Conservation (phyloP, 2,888 invertebrate genomes). For the Blera fallax region DNA sequence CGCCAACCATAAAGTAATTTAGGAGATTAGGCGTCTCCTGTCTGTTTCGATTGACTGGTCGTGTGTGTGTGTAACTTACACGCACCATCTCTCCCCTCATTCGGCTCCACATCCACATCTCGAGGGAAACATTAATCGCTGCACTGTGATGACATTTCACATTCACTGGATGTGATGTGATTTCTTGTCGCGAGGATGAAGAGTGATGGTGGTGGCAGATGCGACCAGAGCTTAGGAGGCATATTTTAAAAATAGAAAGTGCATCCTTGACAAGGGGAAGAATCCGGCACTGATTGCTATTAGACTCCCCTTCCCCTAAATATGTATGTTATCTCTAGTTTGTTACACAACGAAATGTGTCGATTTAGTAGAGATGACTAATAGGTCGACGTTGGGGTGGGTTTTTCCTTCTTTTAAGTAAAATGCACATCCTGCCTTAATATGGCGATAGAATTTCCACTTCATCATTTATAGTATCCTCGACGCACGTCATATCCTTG, state of each 20-base stretch:
- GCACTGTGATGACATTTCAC: constrained; percentile 69
- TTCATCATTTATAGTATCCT: constrained; percentile 35
- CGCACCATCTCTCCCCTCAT: background rate
- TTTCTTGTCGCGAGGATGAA: constrained; percentile 25
- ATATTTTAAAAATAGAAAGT: constrained; percentile 53
- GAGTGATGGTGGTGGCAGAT: constrained; percentile 61
- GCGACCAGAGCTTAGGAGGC: constrained; percentile 45
- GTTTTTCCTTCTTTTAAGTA: background rate
- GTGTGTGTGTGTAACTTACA: constrained; percentile 49
- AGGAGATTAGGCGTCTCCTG: constrained; percentile 56
- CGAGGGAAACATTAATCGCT: constrained; percentile 61
- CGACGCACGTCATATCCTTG: constrained; percentile 47
- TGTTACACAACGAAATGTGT: constrained; percentile 31
- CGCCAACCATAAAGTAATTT: constrained; percentile 58
- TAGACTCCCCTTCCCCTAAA: constrained; percentile 24
- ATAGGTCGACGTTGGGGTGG: constrained; percentile 46
- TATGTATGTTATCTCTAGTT: background rate
- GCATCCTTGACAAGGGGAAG: constrained; percentile 9
- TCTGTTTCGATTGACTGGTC: constrained; percentile 38
- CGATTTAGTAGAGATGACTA: constrained; percentile 44
- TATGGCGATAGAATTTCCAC: constrained; percentile 29
- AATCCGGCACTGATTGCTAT: constrained; percentile 38
- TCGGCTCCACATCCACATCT: constrained; percentile 13
- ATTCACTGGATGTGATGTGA: constrained; percentile 61
- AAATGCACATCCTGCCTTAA: constrained; percentile 40